Conservation (phyloP, 2,797 vertebrate species). For the Merluccius polli region DNA sequence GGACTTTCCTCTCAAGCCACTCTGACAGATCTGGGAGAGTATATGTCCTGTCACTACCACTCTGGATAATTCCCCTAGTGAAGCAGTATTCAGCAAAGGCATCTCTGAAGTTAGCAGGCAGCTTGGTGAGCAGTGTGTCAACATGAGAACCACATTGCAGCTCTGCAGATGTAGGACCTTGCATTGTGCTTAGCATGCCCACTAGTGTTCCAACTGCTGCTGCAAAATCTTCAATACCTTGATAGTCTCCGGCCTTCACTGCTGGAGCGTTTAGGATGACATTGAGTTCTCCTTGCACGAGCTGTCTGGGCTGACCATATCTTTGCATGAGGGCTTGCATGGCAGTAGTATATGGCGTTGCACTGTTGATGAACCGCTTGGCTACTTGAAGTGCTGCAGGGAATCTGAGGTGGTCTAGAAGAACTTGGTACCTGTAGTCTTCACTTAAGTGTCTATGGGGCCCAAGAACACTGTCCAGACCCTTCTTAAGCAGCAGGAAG, state of each 20-base stretch:
- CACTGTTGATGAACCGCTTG: neutral
- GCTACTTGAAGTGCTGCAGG: neutral
- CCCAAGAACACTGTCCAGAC: constrained; percentile 19
- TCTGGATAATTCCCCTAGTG: too few relatives aligned
- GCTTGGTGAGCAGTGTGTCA: neutral
- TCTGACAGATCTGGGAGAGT: too few relatives aligned
- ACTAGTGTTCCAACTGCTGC: neutral
- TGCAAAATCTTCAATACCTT: neutral
- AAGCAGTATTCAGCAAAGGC: too few relatives aligned
- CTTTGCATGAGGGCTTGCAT: neutral
- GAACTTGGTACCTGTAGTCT: constrained; percentile 23
- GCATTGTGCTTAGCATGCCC: neutral
- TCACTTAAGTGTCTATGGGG: constrained; percentile 18
- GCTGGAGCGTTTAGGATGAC: neutral
- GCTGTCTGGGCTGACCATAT: neutral
- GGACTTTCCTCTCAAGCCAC: too few relatives aligned
- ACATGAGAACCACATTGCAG: neutral
- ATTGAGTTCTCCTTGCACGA: neutral
- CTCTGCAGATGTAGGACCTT: neutral
- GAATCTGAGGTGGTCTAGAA: neutral
- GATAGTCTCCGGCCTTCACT: neutral
- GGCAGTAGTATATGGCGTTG: too few relatives aligned
- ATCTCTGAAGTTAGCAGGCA: neutral
- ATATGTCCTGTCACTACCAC: too few relatives aligned
- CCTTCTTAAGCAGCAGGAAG: constrained; percentile 21